Percentiles rank a stretch among this genome's conserved stretches.
These are phyloP conservation scores for Tragulus kanchil DNA, from an alignment of 2,113 vertebrate species.

Conservation along the genomic window DNA sequence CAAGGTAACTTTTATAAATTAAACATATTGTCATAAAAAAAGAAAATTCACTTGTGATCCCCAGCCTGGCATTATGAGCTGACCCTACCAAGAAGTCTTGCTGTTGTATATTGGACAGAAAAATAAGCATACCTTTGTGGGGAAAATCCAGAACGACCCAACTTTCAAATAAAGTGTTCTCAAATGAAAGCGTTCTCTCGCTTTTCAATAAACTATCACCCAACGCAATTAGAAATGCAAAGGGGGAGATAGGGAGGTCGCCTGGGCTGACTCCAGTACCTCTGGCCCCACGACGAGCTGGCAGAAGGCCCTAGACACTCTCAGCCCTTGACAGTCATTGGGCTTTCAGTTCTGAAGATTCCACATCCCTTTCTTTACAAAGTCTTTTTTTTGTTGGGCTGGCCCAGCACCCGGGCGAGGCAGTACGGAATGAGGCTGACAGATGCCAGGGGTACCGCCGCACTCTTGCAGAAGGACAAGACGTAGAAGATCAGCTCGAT, in stretches of 20 bases:
- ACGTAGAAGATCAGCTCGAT: constrained; percentile 92
- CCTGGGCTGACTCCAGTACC: not conserved
- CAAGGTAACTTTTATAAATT: constrained; percentile 20
- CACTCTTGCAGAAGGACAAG: constrained; percentile 98
- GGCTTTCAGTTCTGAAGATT: not conserved
- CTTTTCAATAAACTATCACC: not conserved
- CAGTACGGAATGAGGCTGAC: constrained; percentile 95
- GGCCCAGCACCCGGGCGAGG: constrained; percentile 87
- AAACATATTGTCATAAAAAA: not conserved
- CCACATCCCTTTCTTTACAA: constrained; percentile 85
- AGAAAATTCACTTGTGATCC: not conserved
- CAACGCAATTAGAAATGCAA: not conserved
- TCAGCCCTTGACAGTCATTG: not conserved
- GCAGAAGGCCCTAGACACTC: not conserved
- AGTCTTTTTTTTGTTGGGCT: constrained; percentile 90
- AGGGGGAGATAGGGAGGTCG: not conserved
- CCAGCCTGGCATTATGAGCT: not conserved
- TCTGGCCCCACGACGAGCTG: not conserved
- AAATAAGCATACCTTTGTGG: not conserved
- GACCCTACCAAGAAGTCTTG: not conserved
- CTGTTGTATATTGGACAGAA: not conserved
- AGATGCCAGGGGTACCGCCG: constrained; percentile 92
- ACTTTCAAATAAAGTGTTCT: constrained; percentile 21
- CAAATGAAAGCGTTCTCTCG: not conserved
- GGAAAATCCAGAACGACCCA: not conserved